Evolutionary conservation across 1,140 invertebrate species (phyloP).

Genomic region (Drosophila setifemur): DNA sequence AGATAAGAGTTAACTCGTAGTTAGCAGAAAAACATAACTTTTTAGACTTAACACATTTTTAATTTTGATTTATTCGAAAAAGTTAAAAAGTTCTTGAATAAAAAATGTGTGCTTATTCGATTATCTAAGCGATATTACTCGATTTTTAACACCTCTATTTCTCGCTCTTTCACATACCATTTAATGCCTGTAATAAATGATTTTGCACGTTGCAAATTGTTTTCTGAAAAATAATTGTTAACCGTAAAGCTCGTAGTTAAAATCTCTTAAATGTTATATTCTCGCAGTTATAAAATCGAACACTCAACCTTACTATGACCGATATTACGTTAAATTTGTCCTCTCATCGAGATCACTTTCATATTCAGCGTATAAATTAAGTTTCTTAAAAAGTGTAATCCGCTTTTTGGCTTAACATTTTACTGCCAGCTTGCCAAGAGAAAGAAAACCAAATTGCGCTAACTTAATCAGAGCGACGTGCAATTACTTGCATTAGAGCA

Average conservation of each 20-base stretch:
- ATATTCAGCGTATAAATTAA: slow-evolving; percentile 66
- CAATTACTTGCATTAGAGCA: slow-evolving; percentile 73
- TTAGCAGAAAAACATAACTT: background rate
- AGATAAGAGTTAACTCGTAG: background rate
- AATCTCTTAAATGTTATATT: too few species aligned
- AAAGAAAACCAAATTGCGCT: slow-evolving; percentile 61
- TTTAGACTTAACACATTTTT: background rate
- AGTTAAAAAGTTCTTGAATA: too few species aligned
- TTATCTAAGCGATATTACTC: too few species aligned
- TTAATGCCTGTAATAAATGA: too few species aligned
- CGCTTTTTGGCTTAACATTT: slow-evolving; percentile 71
- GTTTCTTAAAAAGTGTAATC: slow-evolving; percentile 55
- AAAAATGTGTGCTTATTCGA: too few species aligned
- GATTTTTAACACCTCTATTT: too few species aligned
- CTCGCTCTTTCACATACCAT: too few species aligned
- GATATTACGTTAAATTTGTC: background rate
- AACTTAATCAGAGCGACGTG: slow-evolving; percentile 74
- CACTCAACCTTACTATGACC: background rate
- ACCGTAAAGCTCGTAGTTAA: too few species aligned
- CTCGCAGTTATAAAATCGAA: too few species aligned
- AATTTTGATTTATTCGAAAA: too few species aligned
- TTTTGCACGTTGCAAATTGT: too few species aligned
- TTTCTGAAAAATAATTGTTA: too few species aligned
- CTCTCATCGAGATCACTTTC: slow-evolving; percentile 50
- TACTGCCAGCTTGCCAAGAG: slow-evolving; percentile 9